phyloP scores from a whole-genome alignment of 2,113 vertebrate genomes.

The Trogon melanurus region DNA sequence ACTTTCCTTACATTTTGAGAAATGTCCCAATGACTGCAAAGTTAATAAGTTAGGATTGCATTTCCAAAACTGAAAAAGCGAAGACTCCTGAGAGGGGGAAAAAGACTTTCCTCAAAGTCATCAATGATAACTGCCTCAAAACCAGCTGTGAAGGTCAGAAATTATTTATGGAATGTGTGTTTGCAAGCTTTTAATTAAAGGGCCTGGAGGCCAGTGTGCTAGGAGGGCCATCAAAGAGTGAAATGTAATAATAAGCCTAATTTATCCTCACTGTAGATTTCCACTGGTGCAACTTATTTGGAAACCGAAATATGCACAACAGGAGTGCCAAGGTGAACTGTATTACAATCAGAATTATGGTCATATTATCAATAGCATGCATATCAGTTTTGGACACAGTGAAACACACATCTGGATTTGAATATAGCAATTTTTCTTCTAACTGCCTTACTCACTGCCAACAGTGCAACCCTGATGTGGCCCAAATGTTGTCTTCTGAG shows the following conservation, averaged over 20 bases:
- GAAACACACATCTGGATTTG: neutral
- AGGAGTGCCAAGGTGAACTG: neutral
- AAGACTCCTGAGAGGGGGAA: neutral
- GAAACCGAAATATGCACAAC: neutral
- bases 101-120: neutral
- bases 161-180: neutral
- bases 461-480: neutral
- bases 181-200: constrained; percentile 22
- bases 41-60: neutral
- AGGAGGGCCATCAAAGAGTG: neutral
- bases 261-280: neutral
- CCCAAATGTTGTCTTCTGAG: neutral
- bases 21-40: neutral
- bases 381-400: neutral
- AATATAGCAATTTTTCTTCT: neutral
- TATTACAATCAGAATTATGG: neutral
- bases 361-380: neutral
- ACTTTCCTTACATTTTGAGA: neutral
- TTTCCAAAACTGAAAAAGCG: neutral
- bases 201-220: neutral
- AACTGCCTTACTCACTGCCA: neutral
- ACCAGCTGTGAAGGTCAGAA: constrained; percentile 5
- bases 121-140: neutral
- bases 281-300: neutral
- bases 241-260: neutral